phyloP scores from a whole-genome alignment of 2,888 invertebrate genomes.

The Tromatobia lineatoria region DNA sequence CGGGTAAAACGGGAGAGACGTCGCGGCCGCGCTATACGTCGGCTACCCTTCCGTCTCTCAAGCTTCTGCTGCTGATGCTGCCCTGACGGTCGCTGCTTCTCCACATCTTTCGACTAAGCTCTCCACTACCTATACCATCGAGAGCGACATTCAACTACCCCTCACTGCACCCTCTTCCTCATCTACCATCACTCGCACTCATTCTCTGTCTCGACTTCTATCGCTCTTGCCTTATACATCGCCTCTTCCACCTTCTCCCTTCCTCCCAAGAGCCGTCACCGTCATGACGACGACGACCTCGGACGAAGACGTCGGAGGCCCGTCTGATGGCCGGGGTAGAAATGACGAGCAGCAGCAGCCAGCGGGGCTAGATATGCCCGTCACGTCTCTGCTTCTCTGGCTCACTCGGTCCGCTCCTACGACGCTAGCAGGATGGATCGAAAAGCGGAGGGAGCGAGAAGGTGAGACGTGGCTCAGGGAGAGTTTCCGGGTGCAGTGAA shows the following conservation, averaged over 20 bases:
- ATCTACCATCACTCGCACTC: conserved; percentile 42
- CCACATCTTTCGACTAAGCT: conserved; percentile 25
- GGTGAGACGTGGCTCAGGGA: conserved; percentile 58
- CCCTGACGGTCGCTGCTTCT: conserved; percentile 59
- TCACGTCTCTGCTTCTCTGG: conserved; percentile 81
- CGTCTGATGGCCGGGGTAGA: conserved; percentile 76
- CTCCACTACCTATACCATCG: conserved; percentile 20
- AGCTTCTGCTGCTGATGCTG: conserved; percentile 57
- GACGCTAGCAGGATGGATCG: not conserved
- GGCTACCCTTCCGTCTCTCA: conserved; percentile 69
- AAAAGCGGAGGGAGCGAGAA: conserved; percentile 71
- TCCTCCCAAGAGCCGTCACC: conserved; percentile 49
- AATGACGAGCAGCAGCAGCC: conserved; percentile 82
- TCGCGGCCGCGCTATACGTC: conserved; percentile 78
- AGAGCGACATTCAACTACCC: conserved; percentile 61
- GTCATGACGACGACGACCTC: conserved; percentile 61
- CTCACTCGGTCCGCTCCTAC: conserved; percentile 53
- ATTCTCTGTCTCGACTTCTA: conserved; percentile 41
- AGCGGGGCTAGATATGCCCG: conserved; percentile 82
- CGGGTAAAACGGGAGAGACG: conserved; percentile 74
- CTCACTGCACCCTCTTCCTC: conserved; percentile 62
- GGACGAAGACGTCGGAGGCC: conserved; percentile 52
- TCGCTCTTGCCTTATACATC: conserved; percentile 38
- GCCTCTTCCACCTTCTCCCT: conserved; percentile 10
- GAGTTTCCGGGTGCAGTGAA: conserved; percentile 50